Base-by-base conservation (phyloP, 2,113 vertebrate species). In the Columbina picui region DNA sequence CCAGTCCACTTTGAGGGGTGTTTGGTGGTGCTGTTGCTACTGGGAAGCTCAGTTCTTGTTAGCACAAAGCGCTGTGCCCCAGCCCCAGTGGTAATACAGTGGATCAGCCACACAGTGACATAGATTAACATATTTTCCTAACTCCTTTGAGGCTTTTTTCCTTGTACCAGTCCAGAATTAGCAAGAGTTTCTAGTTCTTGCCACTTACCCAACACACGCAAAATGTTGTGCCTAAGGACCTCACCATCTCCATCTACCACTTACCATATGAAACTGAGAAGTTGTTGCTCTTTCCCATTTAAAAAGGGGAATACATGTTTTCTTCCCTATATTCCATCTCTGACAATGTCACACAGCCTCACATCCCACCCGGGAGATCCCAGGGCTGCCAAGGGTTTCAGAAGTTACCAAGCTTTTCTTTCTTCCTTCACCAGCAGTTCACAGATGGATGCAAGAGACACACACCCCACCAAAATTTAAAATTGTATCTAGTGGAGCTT, bases 371-470 rank as follows among this genome's bases (percentile, higher is more conserved):
- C 0, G 0, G 53, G 26, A 43, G 14, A 32, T 55, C 39, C 32
- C 34, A 12, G 18, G 32, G 14, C 30, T 79, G 21, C 26, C 19
- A 47, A 61, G 13, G 32, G 26, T 41, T 69, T 57, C 63, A 52
- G 38, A n/a, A 71, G 19, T 22, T 45, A 26, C 3, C 64, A 59
- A 29, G 21, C 26, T 63, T 80, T 74, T 47, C 47, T 49, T 36
- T 56, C 30, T 34, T 56, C 39, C 32, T 34, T 26, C 32, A 67
- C 18, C 14, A 29, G 9, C 13, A 38, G 34, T 21, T 74, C 1
- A 0, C 1, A 0, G 27, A 14, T 23, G n/a, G 55, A 18, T 0
- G 0, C 9, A 32, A 29, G 3, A 57, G 29, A 56, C 12, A 12
- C 19, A 21, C 15, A 53, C 15, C 7, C 5, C 34, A 53, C 5